Conservation (phyloP, 2,888 invertebrate genomes). For the Drosophila sordidapex region DNA sequence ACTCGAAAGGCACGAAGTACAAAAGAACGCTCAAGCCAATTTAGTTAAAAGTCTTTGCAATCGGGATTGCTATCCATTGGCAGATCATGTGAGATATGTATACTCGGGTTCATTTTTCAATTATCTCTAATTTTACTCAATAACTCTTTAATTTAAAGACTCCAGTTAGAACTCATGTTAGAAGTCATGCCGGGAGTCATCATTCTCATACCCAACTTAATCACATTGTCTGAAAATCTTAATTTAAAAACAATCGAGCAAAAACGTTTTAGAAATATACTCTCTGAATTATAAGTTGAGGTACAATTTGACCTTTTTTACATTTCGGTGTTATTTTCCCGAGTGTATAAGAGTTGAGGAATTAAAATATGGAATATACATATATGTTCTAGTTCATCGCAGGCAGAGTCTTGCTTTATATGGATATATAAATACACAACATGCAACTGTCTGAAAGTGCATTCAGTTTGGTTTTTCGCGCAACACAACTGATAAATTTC, state of each 20-base stretch:
- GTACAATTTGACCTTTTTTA: not conserved
- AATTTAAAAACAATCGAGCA: not conserved
- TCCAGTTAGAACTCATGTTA: no score
- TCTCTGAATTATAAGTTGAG: not conserved
- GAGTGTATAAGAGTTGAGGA: not conserved
- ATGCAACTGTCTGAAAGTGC: not conserved
- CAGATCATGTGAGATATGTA: not conserved
- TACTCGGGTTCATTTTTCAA: not conserved
- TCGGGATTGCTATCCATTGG: not conserved
- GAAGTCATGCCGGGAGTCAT: no score
- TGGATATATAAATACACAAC: not conserved
- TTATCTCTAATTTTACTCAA: not conserved
- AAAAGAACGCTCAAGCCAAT: not conserved
- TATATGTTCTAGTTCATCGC: not conserved
- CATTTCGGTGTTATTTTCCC: not conserved
- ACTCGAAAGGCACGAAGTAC: not conserved
- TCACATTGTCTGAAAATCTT: no score
- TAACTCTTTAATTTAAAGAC: no score
- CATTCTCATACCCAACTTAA: no score
- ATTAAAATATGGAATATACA: not conserved
- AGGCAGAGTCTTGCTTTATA: not conserved
- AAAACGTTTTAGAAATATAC: not conserved
- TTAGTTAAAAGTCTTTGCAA: not conserved
- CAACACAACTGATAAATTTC: slow-evolving; percentile 13
- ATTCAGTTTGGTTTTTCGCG: not conserved